Base-by-base conservation (phyloP, 53 echinoderm and acorn worm genomes). In the Holothuria scabra region DNA sequence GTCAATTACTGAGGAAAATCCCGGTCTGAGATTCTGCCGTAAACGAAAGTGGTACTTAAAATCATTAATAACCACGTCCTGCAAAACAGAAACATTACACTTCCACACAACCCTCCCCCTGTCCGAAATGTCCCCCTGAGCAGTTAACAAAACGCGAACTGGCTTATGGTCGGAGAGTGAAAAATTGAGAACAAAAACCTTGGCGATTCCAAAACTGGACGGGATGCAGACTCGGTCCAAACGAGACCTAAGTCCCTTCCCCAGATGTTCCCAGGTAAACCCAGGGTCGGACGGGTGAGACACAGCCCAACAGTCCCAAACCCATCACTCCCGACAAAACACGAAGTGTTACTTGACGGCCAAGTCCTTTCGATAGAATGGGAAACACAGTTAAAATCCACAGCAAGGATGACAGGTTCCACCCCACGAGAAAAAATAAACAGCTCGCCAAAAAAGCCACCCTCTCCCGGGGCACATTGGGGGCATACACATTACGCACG, bases 351-450 rank as follows among this genome's bases (percentile, higher is more conserved):
- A 14, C 14, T 14, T 0, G 64, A 64, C 13, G 25, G 64, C 26
- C 64, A 25, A 22, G 57, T 56, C 41, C 78, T 21, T 4, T 78
- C 58, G 14, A 28, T 78, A 21, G 38, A 28, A 65, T 90, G 35
- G 5, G 59, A n/a, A 23, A 86, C 75, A 83, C 86, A 90, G 56
- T 90, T 90, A 66, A 90, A 90, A 64, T 90, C 86, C 25, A 86
- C 90, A 30, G 5, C 64, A 28, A 90, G 69, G 21, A 89, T 56
- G 22, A 78, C 13, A 14, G 76, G 89, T 3, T 60, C 30, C 16
- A 26, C 67, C 21, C 79, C 60, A 22, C 46, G 44, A 23, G 75
- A 28, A 48, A 22, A 48, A 3, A 11, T 4, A 5, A 65, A 37
- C 1, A 89, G 28, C 1, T 37, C 49, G 16, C 37, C 23, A 67